Conservation (phyloP, 2,113 vertebrate species). For the Cavia porcellus region DNA sequence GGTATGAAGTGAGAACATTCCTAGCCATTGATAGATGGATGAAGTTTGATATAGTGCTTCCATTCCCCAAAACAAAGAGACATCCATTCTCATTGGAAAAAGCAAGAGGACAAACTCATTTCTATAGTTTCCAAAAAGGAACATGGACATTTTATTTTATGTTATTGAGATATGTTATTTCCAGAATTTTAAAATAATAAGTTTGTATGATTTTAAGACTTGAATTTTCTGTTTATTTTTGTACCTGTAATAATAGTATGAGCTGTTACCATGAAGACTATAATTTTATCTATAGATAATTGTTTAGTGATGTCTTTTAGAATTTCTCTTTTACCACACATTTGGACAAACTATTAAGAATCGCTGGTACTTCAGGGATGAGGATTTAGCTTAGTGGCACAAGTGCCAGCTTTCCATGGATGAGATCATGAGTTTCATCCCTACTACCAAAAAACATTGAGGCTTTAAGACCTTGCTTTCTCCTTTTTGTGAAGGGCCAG, state of each 20-base stretch:
- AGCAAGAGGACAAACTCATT: neutral
- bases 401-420: too few species aligned
- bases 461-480: too few species aligned
- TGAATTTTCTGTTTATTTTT: neutral
- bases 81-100: neutral
- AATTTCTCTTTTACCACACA: neutral
- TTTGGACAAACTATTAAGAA: neutral
- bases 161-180: neutral
- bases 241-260: neutral
- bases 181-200: neutral
- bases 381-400: too few species aligned
- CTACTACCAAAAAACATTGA: too few species aligned
- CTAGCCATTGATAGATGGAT: neutral
- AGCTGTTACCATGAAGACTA: neutral
- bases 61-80: neutral
- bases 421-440: too few species aligned
- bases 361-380: too few species aligned
- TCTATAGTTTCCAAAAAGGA: neutral
- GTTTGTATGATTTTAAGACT: neutral
- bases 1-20: neutral
- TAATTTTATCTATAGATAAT: neutral
- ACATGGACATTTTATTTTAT: neutral
- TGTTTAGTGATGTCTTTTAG: neutral
- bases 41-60: too few species aligned
- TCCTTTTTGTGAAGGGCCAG: neutral